Conservation (phyloP, 2,888 invertebrate genomes). For the Brachyptera putata region DNA sequence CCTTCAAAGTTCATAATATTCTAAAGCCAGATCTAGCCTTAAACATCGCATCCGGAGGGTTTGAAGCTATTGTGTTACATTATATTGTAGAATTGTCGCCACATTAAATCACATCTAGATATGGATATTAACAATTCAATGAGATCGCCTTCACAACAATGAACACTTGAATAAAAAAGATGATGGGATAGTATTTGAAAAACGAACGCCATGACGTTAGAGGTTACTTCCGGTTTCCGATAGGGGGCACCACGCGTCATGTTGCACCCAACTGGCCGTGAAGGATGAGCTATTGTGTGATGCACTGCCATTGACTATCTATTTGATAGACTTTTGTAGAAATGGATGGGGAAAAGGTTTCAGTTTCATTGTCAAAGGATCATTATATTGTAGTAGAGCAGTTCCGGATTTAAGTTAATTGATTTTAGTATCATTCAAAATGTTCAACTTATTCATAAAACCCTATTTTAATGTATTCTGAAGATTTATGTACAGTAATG, state of each 20-base stretch:
- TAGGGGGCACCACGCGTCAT: background rate
- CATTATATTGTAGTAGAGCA: slow-evolving; percentile 34
- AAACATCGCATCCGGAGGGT: background rate
- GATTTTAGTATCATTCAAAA: no score
- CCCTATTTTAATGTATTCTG: no score
- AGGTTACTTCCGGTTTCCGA: slow-evolving; percentile 27
- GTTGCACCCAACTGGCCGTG: slow-evolving; percentile 25
- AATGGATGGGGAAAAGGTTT: no score
- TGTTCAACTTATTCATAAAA: no score
- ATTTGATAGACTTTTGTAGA: no score
- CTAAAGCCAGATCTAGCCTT: no score
- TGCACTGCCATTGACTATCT: no score
- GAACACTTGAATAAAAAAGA: slow-evolving; percentile 23
- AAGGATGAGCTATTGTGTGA: slow-evolving; percentile 27
- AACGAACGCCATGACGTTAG: slow-evolving; percentile 22
- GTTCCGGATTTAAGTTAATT: slow-evolving; percentile 60
- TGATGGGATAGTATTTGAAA: slow-evolving; percentile 18
- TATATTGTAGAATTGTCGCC: background rate
- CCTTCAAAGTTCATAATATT: no score
- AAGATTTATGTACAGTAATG: no score
- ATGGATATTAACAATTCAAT: slow-evolving; percentile 6
- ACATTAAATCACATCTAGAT: slow-evolving; percentile 4
- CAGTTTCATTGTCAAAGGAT: background rate
- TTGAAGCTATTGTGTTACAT: no score
- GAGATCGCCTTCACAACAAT: background rate